These are phyloP conservation scores for Trachelus stipa DNA, from an alignment of 2,888 invertebrate genomes.

Conservation along the genomic window DNA sequence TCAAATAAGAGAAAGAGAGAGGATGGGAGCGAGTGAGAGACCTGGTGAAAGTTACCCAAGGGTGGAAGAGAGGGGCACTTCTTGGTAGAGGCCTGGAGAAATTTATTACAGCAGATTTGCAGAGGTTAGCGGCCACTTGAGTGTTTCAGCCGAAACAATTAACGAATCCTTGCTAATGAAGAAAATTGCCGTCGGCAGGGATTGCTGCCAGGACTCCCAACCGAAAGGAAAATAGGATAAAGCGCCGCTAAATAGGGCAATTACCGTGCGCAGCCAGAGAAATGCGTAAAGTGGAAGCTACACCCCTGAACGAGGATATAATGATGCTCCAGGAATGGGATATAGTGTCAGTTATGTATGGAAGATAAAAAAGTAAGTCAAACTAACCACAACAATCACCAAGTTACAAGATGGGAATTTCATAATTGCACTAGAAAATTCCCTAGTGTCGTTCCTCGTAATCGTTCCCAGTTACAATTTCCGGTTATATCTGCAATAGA, in stretches of 20 bases:
- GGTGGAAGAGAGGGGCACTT: not conserved
- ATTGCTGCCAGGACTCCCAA: slow-evolving; percentile 31
- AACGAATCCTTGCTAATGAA: slow-evolving; percentile 41
- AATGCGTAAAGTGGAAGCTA: not conserved
- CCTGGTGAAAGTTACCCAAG: not conserved
- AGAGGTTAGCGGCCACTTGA: not conserved
- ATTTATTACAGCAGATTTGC: not conserved
- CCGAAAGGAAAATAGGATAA: slow-evolving; percentile 46
- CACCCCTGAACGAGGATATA: not conserved
- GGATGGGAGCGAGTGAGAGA: not conserved
- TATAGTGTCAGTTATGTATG: not conserved
- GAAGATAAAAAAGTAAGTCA: not conserved
- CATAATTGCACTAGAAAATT: not conserved
- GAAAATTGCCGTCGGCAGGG: slow-evolving; percentile 29
- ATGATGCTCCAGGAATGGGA: not conserved
- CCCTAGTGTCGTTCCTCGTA: not conserved
- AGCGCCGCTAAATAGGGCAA: slow-evolving; percentile 45
- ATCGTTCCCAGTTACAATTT: not conserved
- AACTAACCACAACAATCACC: not conserved
- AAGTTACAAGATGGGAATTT: not conserved
- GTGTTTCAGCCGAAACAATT: slow-evolving; percentile 30
- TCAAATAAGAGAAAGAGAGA: not conserved
- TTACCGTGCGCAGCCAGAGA: slow-evolving; percentile 25
- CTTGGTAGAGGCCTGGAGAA: not conserved
- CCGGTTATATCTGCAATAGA: not conserved